Base-by-base conservation (phyloP, 2,888 invertebrate species). In the Tolmerus cingulatus region DNA sequence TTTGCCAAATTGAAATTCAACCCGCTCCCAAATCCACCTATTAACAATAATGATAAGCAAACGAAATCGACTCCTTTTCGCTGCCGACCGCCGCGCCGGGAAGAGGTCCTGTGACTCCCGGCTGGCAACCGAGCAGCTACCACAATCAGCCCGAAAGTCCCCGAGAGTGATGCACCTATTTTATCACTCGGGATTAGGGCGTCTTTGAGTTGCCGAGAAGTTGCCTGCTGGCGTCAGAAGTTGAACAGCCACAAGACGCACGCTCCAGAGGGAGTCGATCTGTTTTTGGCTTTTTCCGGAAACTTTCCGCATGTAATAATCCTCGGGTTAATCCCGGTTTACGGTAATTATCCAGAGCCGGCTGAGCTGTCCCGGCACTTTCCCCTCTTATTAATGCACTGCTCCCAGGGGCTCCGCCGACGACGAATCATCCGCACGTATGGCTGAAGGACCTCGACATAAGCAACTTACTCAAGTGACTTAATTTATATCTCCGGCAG, bases 401-500 rank as follows among this genome's bases (percentile, higher is more conserved):
- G 23, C 30, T 46, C 14, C 27, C 82, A 5, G 12, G 19, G 37
- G 37, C n/a, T 57, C 66, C 37, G 16, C 4, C 43, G 43, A 46
- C 66, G n/a, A 34, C n/a, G 23, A 37, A 66, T 37, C 37, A 34
- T 34, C 57, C 40, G 66, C 82, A 57, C 34, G 66, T 77, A 34
- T 46, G 16, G 27, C 30, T 78, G 78, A 86, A 30, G 30, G 37
- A 23, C 34, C 16, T 23, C 43, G 43, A 46, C 77, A 46, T 57
- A 77, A 78, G 77, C 78, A 86, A 86, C 77, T 77, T 51, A 34
- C 77, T 86, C 78, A 78, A 77, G 78, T 78, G 86, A 86, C 86
- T 86, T 86, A 86, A 86, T 86, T 86, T 86, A 86, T 86, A 78
- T 86, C 77, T 86, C 86, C 66, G 77, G 77, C 23, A 86, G 51